These are phyloP conservation scores for Nezara viridula DNA, from an alignment of 2,888 invertebrate genomes.

Conservation along the genomic window DNA sequence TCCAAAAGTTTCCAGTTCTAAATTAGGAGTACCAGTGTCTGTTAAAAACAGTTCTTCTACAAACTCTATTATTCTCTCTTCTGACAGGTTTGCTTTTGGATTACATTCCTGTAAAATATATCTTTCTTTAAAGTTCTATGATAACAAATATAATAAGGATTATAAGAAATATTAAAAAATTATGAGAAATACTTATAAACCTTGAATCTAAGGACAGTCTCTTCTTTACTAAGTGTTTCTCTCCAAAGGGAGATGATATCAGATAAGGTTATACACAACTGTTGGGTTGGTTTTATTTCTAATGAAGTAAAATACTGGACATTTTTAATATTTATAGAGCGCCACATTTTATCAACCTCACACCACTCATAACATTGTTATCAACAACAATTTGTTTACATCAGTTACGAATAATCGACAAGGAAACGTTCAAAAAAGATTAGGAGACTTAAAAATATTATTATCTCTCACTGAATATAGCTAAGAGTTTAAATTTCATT, in stretches of 20 bases:
- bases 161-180: not conserved
- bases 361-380: not conserved
- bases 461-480: no score
- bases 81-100: conserved; percentile 54
- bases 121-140: no score
- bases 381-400: not conserved
- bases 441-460: no score
- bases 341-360: not conserved
- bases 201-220: conserved; percentile 56
- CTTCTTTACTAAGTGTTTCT: conserved; percentile 34
- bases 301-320: not conserved
- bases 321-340: not conserved
- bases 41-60: conserved; percentile 48
- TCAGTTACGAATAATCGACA: not conserved
- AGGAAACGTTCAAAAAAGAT: not conserved
- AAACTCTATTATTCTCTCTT: conserved; percentile 58
- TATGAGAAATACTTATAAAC: conserved; percentile 18
- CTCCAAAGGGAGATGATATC: conserved; percentile 59
- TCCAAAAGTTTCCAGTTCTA: not conserved
- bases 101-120: conserved; percentile 61
- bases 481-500: no score
- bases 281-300: not conserved
- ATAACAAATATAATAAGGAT: not conserved
- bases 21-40: not conserved
- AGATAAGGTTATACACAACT: conserved; percentile 39